Conservation (phyloP, 1,140 invertebrate genomes). For the Homalodisca vitripennis region DNA sequence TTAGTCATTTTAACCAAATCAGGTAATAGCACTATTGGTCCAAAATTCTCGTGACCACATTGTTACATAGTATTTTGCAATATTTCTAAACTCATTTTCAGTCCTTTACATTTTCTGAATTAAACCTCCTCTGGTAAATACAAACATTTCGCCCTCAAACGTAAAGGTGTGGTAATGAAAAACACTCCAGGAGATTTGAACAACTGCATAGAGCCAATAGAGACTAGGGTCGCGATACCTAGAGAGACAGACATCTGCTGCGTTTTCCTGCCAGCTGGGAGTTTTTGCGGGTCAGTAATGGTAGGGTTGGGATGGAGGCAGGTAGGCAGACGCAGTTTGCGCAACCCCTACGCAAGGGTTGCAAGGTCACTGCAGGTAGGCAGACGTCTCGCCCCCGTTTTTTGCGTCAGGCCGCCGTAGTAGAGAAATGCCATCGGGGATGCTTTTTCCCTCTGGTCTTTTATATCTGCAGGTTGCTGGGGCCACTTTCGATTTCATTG, state of each 20-base stretch:
- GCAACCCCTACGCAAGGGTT: slow-evolving; percentile 28
- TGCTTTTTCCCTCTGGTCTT: background rate
- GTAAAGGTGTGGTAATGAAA: no score
- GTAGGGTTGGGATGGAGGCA: slow-evolving; percentile 13
- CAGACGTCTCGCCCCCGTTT: background rate
- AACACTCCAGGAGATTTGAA: no score
- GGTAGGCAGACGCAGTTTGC: slow-evolving; percentile 23
- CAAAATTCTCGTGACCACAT: no score
- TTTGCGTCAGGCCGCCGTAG: background rate
- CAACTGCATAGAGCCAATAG: no score
- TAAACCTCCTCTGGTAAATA: no score
- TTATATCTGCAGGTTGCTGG: slow-evolving; percentile 4
- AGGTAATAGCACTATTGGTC: no score
- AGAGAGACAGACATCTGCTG: slow-evolving; percentile 2
- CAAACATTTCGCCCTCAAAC: no score
- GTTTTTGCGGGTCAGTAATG: slow-evolving; percentile 28
- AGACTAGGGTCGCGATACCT: no score
- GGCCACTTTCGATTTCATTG: slow-evolving; percentile 24
- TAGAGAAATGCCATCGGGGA: background rate
- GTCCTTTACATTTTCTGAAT: no score
- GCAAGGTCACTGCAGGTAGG: slow-evolving; percentile 14
- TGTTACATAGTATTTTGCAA: no score
- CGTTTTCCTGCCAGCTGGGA: slow-evolving; percentile 21
- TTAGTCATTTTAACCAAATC: no score
- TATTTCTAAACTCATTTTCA: no score